Evolutionary conservation across 2,888 invertebrate genomes (phyloP), one percentile per base, ranked within the genome.

Genomic region (Andrena trimmerana): DNA sequence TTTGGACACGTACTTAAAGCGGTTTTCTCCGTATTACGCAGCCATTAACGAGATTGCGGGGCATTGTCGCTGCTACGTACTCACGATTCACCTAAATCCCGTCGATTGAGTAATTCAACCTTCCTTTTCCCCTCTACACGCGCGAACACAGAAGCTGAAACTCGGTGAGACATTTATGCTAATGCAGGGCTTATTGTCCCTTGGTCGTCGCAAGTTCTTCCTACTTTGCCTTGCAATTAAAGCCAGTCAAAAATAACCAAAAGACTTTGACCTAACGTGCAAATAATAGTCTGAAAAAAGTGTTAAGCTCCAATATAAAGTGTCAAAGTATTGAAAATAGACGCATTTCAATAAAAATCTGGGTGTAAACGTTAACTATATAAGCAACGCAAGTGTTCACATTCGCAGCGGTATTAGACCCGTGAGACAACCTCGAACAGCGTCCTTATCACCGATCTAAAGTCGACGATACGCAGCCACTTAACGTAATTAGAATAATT

Each of bases 11-110:
- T 70, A 66, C 52, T 81, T 65, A 78, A 78, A 62, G 60, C 54
- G 13, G 52, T 82, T 81, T 84, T 63, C 83, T 77, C 76, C 29
- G 10, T 80, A 80, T 88, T 83, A 83, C 85, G 65, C 59, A 86
- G 79, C 68, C 86, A 78, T 82, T 85, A 81, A 78, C 42, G 33
- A 65, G 78, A 87, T 83, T 88, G 73, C 82, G 71, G 73, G 81
- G 71, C 54, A 68, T 74, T 81, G 79, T 88, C 78, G 71, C 74
- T 65, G 68, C 16, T n/a, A 20, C 57, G 77, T 67, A 77, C 78
- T 69, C 74, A 74, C 84, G 72, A 85, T 20, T 48, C 52, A 62
- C 72, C 71, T 80, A 75, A 86, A 75, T 78, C 80, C 70, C 60
- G 27, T 7, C 73, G 79, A 85, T 88, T 88, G 76, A 72, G 88